These are phyloP conservation scores for Entosphenus tridentatus DNA, from an alignment of 2,113 vertebrate species.

Conservation along the genomic window DNA sequence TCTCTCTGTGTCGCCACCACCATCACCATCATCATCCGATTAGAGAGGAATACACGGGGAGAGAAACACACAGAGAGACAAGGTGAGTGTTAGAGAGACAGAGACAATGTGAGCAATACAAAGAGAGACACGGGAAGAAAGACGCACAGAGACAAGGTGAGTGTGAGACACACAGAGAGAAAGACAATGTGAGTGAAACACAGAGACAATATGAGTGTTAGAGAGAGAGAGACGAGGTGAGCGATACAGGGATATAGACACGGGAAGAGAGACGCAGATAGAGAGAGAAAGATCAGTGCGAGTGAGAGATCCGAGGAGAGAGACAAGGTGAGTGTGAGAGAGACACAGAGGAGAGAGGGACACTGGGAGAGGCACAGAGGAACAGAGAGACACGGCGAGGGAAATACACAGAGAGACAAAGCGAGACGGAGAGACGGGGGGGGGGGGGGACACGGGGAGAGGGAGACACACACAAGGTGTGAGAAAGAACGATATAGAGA, in stretches of 20 bases:
- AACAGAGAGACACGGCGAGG: too few species aligned
- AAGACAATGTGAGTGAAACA: neutral
- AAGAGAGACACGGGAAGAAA: too few species aligned
- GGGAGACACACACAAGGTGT: neutral
- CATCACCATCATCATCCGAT: neutral
- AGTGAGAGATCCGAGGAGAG: neutral
- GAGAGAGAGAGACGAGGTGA: neutral
- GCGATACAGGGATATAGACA: neutral
- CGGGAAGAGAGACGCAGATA: neutral
- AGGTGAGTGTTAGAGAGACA: too few species aligned
- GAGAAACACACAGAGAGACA: constrained; percentile 1
- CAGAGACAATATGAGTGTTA: neutral
- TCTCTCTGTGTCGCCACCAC: neutral
- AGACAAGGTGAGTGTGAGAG: neutral
- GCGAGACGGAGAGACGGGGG: too few species aligned
- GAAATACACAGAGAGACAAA: too few species aligned
- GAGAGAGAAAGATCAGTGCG: neutral
- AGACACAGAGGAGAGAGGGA: neutral
- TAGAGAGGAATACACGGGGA: neutral
- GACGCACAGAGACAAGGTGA: too few species aligned
- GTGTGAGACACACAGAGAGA: too few species aligned
- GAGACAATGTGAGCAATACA: too few species aligned
- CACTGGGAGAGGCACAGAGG: neutral
- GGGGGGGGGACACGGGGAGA: too few species aligned
- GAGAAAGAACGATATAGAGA: too few species aligned